These are phyloP conservation scores for Vombatus ursinus DNA, from an alignment of 2,113 vertebrate genomes.

Conservation along the genomic window DNA sequence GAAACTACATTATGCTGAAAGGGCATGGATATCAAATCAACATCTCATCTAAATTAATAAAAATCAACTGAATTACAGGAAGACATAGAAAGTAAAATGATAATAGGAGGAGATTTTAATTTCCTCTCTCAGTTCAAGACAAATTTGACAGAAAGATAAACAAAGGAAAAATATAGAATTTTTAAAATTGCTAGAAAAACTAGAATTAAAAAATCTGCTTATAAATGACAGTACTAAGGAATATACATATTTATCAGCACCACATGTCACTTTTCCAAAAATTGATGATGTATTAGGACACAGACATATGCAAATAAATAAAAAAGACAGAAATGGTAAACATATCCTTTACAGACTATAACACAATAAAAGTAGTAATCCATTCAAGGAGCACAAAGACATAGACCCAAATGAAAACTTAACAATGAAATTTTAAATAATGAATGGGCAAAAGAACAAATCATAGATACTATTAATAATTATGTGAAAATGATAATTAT, in stretches of 20 bases:
- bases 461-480: not conserved
- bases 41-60: too few relatives aligned
- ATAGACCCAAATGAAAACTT: not conserved
- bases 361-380: not conserved
- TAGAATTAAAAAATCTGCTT: not conserved
- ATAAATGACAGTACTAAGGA: not conserved
- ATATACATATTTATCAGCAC: not conserved
- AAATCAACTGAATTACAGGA: too few relatives aligned
- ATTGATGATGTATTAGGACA: not conserved
- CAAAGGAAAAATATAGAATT: too few relatives aligned
- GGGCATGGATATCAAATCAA: too few relatives aligned
- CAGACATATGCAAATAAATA: not conserved
- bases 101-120: too few relatives aligned
- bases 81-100: too few relatives aligned
- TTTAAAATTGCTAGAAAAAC: not conserved
- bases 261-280: not conserved
- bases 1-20: not conserved
- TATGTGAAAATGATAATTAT: not conserved
- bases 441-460: not conserved
- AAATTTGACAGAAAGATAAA: too few relatives aligned
- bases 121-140: too few relatives aligned
- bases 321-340: not conserved
- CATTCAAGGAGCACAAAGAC: not conserved
- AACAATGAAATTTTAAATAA: not conserved
- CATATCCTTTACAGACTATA: not conserved